Evolutionary conservation across 1,140 invertebrate genomes (phyloP), one percentile per base, ranked within the genome.

Genomic region (Penaeus chinensis): DNA sequence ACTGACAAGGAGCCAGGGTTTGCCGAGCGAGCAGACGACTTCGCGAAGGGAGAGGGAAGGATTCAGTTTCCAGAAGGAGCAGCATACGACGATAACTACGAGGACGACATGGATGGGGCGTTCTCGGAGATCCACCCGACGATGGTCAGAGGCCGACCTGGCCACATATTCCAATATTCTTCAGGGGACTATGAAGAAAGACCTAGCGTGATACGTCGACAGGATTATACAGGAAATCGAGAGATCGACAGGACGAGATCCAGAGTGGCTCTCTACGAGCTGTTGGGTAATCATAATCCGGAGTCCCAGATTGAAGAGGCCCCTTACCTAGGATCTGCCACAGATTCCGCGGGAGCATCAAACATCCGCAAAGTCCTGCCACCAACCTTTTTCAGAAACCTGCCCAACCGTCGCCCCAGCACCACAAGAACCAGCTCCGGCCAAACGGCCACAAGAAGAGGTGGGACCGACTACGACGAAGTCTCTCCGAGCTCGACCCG

Each of bases 261-360:
- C 19, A 74, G 85, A 32, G 79, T 69, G 11, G 80, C 86, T 42
- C 86, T 87, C 20, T 69, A 87, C 37, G 80, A 87, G 42, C 61
- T 87, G 18, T 71, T 87, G 11, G 86, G 86, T 13, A 87, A 87
- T 69, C 24, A 24, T 20, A 79, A 79, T 24, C 81, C 42, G 2
- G 71, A 83, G 20, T 83, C 86, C n/a, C 80, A 87, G 61, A 78
- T 87, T 8, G 80, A 87, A 61, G 80, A 82, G 81, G 22, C 80
- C 24, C 80, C 86, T 13, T 87, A 83, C 62, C 11, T 87, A n/a
- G 86, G 86, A 24, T 87, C 86, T 47, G 86, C 86, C n/a, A 87
- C 86, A 60, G 86, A 87, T 65, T 87, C 86, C 18, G 86, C 86
- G 24, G 71, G 80, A 47, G 54, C 24, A 47, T 86, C 84, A 24